Percentiles rank a stretch among this genome's conserved stretches.
These are phyloP conservation scores for Hemaris fuciformis DNA, from an alignment of 2,888 invertebrate species.

Conservation along the genomic window DNA sequence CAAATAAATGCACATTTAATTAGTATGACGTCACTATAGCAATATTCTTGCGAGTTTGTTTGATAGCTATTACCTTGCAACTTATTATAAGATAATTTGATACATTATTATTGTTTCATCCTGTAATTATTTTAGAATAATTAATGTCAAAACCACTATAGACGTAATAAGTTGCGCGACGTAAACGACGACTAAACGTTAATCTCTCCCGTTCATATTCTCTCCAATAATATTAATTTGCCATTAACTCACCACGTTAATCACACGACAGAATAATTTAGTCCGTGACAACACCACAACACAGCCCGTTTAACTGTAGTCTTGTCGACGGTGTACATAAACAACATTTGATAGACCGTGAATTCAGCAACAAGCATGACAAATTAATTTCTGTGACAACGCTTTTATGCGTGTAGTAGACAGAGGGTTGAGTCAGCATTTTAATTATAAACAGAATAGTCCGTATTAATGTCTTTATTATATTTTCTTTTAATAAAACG, in stretches of 20 bases:
- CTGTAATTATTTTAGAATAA: neutral
- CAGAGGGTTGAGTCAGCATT: neutral
- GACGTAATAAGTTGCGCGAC: neutral
- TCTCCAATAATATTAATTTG: slow-evolving; percentile 21
- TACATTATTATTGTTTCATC: neutral
- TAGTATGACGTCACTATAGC: too few relatives aligned
- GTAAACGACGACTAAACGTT: neutral
- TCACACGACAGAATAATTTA: slow-evolving; percentile 20
- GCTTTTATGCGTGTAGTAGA: neutral
- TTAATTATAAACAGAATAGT: too few relatives aligned
- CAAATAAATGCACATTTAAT: too few relatives aligned
- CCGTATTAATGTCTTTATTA: too few relatives aligned
- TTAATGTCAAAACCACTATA: neutral
- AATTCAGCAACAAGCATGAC: neutral
- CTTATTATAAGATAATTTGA: too few relatives aligned
- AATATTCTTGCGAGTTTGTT: too few relatives aligned
- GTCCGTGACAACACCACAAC: slow-evolving; percentile 12
- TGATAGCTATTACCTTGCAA: too few relatives aligned
- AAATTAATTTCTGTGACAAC: neutral
- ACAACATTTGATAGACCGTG: neutral
- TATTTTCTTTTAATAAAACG: too few relatives aligned
- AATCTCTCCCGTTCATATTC: slow-evolving; percentile 9
- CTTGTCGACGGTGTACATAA: neutral
- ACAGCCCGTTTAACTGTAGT: neutral
- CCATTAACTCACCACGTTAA: slow-evolving; percentile 20